phyloP scores from a whole-genome alignment of 2,113 vertebrate genomes.

The Empidonax alnorum region DNA sequence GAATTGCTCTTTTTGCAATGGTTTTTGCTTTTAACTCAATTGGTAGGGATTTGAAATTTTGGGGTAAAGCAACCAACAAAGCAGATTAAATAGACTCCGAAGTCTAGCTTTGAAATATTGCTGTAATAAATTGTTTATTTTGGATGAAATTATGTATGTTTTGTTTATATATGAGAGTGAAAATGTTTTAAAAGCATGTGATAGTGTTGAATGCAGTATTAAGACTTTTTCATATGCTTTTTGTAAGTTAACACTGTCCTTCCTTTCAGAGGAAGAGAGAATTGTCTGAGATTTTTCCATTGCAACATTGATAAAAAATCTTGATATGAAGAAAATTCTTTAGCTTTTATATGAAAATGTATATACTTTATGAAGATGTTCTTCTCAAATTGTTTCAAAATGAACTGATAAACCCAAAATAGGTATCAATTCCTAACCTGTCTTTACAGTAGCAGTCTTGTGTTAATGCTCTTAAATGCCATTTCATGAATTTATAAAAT shows the following conservation, averaged over 20 bases:
- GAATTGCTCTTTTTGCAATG: background rate
- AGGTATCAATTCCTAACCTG: accelerated
- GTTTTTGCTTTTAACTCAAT: background rate
- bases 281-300: background rate
- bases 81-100: background rate
- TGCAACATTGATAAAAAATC: background rate
- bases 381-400: background rate
- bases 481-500: background rate
- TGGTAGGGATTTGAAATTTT: background rate
- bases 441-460: background rate
- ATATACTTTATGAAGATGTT: background rate
- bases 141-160: background rate
- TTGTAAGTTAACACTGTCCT: background rate
- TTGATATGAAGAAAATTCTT: background rate
- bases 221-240: background rate
- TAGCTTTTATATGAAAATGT: background rate
- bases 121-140: background rate
- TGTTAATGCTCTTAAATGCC: background rate
- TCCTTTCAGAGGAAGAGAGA: background rate
- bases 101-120: background rate
- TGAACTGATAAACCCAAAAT: background rate
- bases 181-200: background rate
- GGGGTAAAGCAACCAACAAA: background rate
- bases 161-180: background rate
- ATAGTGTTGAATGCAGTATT: background rate